These are phyloP conservation scores for Chaetops frenatus DNA, from an alignment of 2,113 vertebrate genomes.

Conservation along the genomic window DNA sequence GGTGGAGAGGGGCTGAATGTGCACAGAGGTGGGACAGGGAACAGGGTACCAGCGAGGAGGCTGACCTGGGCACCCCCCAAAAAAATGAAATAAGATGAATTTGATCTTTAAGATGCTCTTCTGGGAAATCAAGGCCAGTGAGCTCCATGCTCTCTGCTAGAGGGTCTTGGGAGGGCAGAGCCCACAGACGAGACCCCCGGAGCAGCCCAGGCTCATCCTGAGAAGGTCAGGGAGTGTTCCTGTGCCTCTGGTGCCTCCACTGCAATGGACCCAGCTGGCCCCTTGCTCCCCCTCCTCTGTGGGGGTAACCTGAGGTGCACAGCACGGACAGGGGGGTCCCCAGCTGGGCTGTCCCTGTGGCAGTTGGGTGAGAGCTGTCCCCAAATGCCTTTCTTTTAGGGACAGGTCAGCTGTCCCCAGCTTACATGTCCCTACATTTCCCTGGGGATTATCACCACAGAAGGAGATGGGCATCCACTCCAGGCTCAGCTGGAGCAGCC, in stretches of 20 bases:
- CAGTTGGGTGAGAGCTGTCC: rapidly evolving
- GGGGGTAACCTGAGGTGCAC: background rate
- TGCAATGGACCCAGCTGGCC: rapidly evolving
- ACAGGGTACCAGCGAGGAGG: background rate
- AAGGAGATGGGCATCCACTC: background rate
- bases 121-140: background rate
- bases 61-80: background rate
- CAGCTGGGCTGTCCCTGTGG: rapidly evolving
- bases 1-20: background rate
- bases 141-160: background rate
- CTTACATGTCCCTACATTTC: rapidly evolving
- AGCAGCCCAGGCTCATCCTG: rapidly evolving
- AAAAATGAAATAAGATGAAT: background rate
- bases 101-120: background rate
- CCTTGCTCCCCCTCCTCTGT: background rate
- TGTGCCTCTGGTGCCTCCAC: background rate
- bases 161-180: rapidly evolving
- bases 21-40: rapidly evolving
- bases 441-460: too few species aligned
- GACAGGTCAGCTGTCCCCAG: background rate
- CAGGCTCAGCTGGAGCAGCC: rapidly evolving
- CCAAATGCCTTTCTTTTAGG: rapidly evolving
- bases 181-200: rapidly evolving
- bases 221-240: background rate
- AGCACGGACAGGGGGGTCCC: rapidly evolving